phyloP scores from a whole-genome alignment of 2,113 vertebrate genomes.

The Lagopus muta region DNA sequence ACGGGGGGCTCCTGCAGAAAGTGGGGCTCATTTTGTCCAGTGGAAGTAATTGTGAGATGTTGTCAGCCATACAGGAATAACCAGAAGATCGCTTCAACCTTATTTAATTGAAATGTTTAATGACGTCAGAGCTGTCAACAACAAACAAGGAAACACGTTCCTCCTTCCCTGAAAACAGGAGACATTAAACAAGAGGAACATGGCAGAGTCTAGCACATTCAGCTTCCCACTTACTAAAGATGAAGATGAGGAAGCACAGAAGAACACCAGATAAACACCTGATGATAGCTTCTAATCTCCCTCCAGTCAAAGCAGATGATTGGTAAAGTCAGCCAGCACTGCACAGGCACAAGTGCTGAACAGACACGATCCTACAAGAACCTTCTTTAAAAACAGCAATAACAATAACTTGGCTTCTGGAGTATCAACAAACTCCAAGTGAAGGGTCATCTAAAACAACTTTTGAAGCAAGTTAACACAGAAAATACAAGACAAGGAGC shows the following conservation, averaged over 20 bases:
- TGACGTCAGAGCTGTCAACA: constrained; percentile 1
- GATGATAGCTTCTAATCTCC: neutral
- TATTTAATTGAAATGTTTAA: constrained; percentile 45
- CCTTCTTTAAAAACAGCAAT: neutral
- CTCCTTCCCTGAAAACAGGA: neutral
- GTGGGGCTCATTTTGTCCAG: constrained; percentile 6
- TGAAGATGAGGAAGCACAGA: neutral
- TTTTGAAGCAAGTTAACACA: neutral
- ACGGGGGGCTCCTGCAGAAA: neutral
- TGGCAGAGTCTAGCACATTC: neutral
- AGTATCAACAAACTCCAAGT: neutral
- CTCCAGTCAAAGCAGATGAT: neutral
- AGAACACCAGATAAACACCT: neutral
- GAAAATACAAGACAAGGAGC: neutral
- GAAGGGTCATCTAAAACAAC: neutral
- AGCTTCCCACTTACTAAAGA: neutral
- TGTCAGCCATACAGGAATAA: neutral
- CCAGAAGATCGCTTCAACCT: neutral
- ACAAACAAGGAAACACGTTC: neutral
- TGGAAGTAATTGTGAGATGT: neutral
- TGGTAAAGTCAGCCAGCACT: neutral
- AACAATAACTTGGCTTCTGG: neutral
- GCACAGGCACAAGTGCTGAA: neutral
- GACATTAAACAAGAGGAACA: neutral
- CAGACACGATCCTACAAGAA: neutral